A percentile compares a stretch with the other conserved stretches of the same genome.
Evolutionary conservation across 2,888 invertebrate genomes (phyloP).

Genomic region (Ichneumon xanthorius): DNA sequence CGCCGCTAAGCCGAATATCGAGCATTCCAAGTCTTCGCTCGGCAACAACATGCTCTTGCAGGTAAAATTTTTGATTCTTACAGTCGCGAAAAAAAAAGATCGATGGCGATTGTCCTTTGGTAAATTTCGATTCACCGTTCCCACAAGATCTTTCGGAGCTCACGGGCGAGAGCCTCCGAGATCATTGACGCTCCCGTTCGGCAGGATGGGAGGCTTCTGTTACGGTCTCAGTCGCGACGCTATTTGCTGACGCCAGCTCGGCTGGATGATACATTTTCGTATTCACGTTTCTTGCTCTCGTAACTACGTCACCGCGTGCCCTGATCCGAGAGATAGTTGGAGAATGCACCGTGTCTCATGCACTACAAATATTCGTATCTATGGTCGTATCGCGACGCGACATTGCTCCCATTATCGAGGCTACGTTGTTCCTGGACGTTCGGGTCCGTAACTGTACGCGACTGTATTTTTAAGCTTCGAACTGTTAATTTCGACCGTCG

Average conservation of each 20-base stretch:
- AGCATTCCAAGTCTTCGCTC: slow-evolving; percentile 84
- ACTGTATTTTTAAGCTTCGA: background rate
- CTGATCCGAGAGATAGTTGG: slow-evolving; percentile 39
- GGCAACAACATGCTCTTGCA: slow-evolving; percentile 89
- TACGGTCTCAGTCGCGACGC: slow-evolving; percentile 59
- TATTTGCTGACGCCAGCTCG: slow-evolving; percentile 53
- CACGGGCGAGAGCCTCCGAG: background rate
- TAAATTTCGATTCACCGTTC: background rate
- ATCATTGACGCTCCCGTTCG: slow-evolving; percentile 49
- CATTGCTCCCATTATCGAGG: slow-evolving; percentile 18
- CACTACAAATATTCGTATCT: slow-evolving; percentile 25
- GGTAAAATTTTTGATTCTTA: slow-evolving; percentile 84
- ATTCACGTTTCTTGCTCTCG: slow-evolving; percentile 27
- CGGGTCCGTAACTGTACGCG: background rate
- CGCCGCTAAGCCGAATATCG: slow-evolving; percentile 79
- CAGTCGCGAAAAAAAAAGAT: background rate
- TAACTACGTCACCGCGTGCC: slow-evolving; percentile 43
- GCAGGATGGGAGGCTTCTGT: slow-evolving; percentile 64
- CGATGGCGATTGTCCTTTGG: background rate
- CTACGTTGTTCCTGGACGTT: background rate
- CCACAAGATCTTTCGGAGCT: background rate
- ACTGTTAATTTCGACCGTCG: background rate
- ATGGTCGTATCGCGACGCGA: slow-evolving; percentile 15
- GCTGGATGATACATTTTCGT: slow-evolving; percentile 42
- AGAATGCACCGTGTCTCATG: slow-evolving; percentile 11